A percentile compares a stretch with the other conserved stretches of the same genome.
Conservation (phyloP, 2,797 vertebrate genomes). For the Dallia pectoralis region DNA sequence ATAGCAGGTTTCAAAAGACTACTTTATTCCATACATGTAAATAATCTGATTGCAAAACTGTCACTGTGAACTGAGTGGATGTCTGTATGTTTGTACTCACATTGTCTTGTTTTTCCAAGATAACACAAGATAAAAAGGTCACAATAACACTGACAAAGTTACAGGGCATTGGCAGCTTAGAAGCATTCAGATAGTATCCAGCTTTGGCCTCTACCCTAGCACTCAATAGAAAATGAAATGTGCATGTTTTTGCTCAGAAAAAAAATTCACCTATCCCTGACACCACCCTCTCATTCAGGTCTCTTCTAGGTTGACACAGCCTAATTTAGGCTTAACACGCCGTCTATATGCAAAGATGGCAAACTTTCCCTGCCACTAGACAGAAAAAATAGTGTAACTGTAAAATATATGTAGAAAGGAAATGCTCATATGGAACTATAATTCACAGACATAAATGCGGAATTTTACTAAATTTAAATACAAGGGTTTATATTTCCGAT, state of each 20-base stretch:
- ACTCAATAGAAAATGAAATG: slow-evolving; percentile 52
- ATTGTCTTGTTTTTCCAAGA: slow-evolving; percentile 32
- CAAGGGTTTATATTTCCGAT: slow-evolving; percentile 41
- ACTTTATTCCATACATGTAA: slow-evolving; percentile 64
- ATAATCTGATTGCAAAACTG: slow-evolving; percentile 57
- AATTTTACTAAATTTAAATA: slow-evolving; percentile 52
- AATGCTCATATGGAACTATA: slow-evolving; percentile 39
- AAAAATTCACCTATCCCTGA: slow-evolving; percentile 37
- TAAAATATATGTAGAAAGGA: slow-evolving; percentile 55
- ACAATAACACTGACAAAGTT: slow-evolving; percentile 44
- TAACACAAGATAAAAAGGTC: slow-evolving; percentile 33
- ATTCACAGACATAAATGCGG: slow-evolving; percentile 63
- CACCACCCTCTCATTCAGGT: slow-evolving; percentile 35
- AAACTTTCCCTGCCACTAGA: slow-evolving; percentile 70
- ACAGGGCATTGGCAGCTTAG: slow-evolving; percentile 48
- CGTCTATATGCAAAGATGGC: slow-evolving; percentile 42
- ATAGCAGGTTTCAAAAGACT: slow-evolving; percentile 61
- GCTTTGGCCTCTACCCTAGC: slow-evolving; percentile 35
- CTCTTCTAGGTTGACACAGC: slow-evolving; percentile 54
- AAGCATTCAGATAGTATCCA: slow-evolving; percentile 50
- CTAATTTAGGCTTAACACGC: slow-evolving; percentile 74
- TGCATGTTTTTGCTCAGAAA: slow-evolving; percentile 44
- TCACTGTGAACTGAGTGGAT: slow-evolving; percentile 38
- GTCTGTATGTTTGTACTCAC: slow-evolving; percentile 15
- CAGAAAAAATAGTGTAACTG: slow-evolving; percentile 63